Evolutionary conservation across 2,888 invertebrate genomes (phyloP), one percentile per base, ranked within the genome.

Genomic region (Diarsia mendica): DNA sequence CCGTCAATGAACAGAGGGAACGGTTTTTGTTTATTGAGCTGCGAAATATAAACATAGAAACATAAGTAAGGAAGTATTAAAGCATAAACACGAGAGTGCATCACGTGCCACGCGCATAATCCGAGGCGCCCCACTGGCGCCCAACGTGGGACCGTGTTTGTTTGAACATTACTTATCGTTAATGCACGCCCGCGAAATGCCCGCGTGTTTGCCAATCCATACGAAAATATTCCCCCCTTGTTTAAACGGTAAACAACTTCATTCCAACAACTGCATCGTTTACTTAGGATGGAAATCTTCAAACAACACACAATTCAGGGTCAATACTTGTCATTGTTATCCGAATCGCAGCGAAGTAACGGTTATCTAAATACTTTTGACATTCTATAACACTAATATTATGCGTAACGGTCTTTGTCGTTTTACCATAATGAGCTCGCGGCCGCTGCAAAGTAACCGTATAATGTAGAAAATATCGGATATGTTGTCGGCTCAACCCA

Each of bases 391-490:
- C 85, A 90, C 84, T 88, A 89, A 89, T 90, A 88, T 90, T 93
- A 92, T 92, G 91, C 91, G 88, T 92, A 92, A 92, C 92, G 91
- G 92, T 92, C 89, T 91, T 89, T 90, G 90, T 90, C 90, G 82
- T 88, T 88, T 89, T 87, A 89, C 88, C 85, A 90, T 90, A 90
- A 90, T 88, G 87, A 89, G 87, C 84, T 77, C 67, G 85, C 69
- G 69, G 84, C 77, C 78, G 83, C 81, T 86, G 86, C 80, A 80
- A 79, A 79, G 69, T 86, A 85, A 83, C 77, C 79, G 82, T 86
- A 83, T 84, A 82, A 83, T 83, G 79, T 87, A 86, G 86, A 87
- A 86, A 86, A 89, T 84, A 87, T 89, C 84, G 83, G 86, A 89
- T 86, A 87, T 82, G 85, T 85, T 85, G 83, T 88, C 85, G 87